Evolutionary conservation across 2,797 vertebrate species (phyloP).

Genomic region (Clarias platycephalus): DNA sequence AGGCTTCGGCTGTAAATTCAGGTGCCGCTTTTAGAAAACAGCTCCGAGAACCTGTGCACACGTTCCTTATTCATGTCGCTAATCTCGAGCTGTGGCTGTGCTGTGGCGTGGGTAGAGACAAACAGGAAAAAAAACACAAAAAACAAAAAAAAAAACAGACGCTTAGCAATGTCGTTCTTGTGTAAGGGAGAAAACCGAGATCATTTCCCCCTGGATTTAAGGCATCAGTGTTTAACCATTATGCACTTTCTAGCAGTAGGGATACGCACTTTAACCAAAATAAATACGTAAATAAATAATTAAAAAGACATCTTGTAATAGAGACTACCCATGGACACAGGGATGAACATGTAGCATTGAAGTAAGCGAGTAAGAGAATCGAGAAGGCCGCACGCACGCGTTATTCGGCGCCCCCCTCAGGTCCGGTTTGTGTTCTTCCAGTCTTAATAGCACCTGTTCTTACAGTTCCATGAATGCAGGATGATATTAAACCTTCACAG

Average conservation of each 20-base stretch:
- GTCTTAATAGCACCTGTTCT: slow-evolving; percentile 15
- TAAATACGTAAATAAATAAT: background rate
- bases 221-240: slow-evolving; percentile 20
- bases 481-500: background rate
- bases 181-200: slow-evolving; percentile 11
- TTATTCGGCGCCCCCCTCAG: background rate
- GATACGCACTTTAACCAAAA: slow-evolving; percentile 49
- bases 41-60: background rate
- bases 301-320: background rate
- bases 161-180: slow-evolving; percentile 27
- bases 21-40: slow-evolving; percentile 71
- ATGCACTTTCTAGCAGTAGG: slow-evolving; percentile 53
- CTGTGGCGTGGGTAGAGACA: slow-evolving; percentile 31
- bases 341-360: background rate
- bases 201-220: background rate
- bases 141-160: background rate
- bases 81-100: slow-evolving; percentile 12
- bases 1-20: slow-evolving; percentile 39
- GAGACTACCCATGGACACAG: background rate
- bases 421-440: slow-evolving; percentile 6
- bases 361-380: background rate
- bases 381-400: background rate
- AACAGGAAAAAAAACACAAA: no score
- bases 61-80: slow-evolving; percentile 12
- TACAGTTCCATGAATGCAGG: slow-evolving; percentile 25